Base-by-base conservation (phyloP, 2,797 vertebrate genomes). In the Sebastes taczanowskii region DNA sequence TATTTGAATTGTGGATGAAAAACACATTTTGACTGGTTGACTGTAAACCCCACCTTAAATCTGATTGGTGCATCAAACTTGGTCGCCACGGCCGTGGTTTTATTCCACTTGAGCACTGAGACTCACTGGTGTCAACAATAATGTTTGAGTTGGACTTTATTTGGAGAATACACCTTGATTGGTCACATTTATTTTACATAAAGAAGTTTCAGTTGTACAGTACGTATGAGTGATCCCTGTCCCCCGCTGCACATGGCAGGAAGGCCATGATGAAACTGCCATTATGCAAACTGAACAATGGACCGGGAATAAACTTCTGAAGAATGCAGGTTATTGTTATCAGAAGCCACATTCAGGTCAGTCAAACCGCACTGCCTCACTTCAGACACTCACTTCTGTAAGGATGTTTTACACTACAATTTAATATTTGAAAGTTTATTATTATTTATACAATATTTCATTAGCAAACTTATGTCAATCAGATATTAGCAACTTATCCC, bases 31-130 rank as follows among this genome's bases (percentile, higher is more conserved):
- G 25, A 66, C 38, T 20, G n/a, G 35, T 69, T 46, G 58, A 79
- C 38, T 66, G 46, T 65, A 46, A 77, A 84, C 16, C 27, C 35
- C 20, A 27, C 71, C 64, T 22, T 63, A 67, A 55, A 67, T 64
- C 49, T 46, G 32, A 81, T 22, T 20, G 63, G 58, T 46, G n/a
- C 34, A n/a, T 72, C 25, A 30, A 30, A 64, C 49, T 80, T 55
- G 46, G 22, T 74, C 71, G 11, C 32, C 20, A 59, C 14, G 77
- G 67, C 34, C 1, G 16, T 32, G 53, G 34, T 74, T 65, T 80
- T 64, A 53, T 35, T 64, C 65, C 53, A 30, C 25, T 42, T 61
- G 20, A 73, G 53, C 20, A 4, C 7, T 32, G 30, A n/a, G 42
- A 27, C 34, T 13, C 59, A 35, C 14, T 18, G 7, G 6, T 73